Evolutionary conservation across 2,797 vertebrate genomes (phyloP), one percentile per base, ranked within the genome.

Genomic region (Microtus californicus): DNA sequence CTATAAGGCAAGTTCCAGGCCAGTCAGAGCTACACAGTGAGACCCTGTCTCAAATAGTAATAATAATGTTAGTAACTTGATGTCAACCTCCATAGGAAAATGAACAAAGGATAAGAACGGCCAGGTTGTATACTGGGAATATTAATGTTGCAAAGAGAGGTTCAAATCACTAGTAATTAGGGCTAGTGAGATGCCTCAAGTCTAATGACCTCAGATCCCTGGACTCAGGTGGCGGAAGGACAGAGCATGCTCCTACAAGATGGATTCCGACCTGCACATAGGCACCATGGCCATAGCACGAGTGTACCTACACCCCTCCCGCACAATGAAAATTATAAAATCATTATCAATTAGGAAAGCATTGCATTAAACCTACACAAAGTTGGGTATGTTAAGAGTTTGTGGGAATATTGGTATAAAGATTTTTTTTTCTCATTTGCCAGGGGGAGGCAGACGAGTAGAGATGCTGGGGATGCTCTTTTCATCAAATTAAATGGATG

Each of bases 401-500:
- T 40, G 54, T 92, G 40, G 11, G 65, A 23, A 51, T 80, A 21
- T 27, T 73, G 21, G 6, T 80, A 3, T 83, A 63, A 92, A 81
- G 27, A 45, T 37, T 45, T 27, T 0, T 27, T 0, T 87, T 51
- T 27, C 2, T 87, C 12, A 85, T 61, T 92, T 71, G 29, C 85
- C 15, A 48, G 4, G 6, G 59, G 9, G 63, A 15, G 6, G 19
- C 9, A 80, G 56, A 63, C 4, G 12, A 11, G 15, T 48, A 14
- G 21, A 90, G 67, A 90, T 7, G 5, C 82, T 74, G 54, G n/a
- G 11, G 85, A 82, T 19, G 54, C 34, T 67, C 31, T 31, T 83
- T 94, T 92, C 37, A 37, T 86, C 86, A 96, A 81, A 45, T 78
- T 89, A 89, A 88, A 63, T 25, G 76, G 23, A 79, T 93, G 37